Evolutionary conservation across 1,140 invertebrate species (phyloP).

Genomic region (Anastatus disparis): DNA sequence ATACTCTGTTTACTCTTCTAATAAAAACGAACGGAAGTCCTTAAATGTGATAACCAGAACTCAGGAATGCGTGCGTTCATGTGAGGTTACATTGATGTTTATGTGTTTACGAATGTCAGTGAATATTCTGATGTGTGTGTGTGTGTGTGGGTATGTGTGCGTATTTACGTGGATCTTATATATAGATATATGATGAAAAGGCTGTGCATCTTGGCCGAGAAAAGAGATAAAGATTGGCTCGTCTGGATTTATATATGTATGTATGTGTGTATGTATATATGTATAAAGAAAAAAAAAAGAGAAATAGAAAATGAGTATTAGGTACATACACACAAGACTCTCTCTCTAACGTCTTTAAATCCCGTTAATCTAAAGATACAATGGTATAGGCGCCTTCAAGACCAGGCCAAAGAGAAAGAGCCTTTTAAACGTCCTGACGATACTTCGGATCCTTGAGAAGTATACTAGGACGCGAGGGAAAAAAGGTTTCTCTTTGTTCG

Average conservation of each 20-base stretch:
- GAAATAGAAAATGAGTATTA: background rate
- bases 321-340: slow-evolving; percentile 31
- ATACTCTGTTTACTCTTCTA: background rate
- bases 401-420: background rate
- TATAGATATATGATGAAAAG: background rate
- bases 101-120: background rate
- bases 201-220: no score
- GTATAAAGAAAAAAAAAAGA: no score
- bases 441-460: no score
- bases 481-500: no score
- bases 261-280: no score
- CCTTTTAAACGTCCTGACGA: no score
- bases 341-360: slow-evolving; percentile 43
- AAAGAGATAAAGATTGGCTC: no score
- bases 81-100: slow-evolving; percentile 8
- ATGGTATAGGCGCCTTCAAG: slow-evolving; percentile 46
- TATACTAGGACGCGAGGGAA: no score
- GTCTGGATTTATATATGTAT: no score
- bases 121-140: background rate
- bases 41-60: no score
- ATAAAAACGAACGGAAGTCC: background rate
- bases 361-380: slow-evolving; percentile 60
- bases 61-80: no score
- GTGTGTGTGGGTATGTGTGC: background rate
- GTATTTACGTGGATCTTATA: background rate